A percentile compares a stretch with the other conserved stretches of the same genome.
These are phyloP conservation scores for Chrysaora quinquecirrha DNA, from an alignment of 30 jellyfish, hydroid and myxozoan species.

Conservation along the genomic window DNA sequence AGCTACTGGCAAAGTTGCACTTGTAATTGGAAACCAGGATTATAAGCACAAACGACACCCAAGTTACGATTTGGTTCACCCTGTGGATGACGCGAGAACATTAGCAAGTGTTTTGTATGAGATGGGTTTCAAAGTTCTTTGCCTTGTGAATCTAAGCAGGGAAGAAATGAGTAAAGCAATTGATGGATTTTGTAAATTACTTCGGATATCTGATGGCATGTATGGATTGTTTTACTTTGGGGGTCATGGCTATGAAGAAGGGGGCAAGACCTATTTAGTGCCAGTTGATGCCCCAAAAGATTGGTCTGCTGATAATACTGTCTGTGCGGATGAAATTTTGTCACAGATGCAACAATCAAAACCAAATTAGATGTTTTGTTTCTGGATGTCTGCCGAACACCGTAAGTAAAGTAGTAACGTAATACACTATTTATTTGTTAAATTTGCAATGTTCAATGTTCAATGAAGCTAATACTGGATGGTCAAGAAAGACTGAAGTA, in stretches of 20 bases:
- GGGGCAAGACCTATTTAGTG: slow-evolving; percentile 89
- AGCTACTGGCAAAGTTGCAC: slow-evolving; percentile 94
- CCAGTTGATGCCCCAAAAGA: slow-evolving; percentile 84
- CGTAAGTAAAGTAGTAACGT: too few species aligned
- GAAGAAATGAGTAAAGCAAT: slow-evolving; percentile 82
- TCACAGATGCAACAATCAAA: slow-evolving; percentile 80
- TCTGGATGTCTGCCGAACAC: slow-evolving; percentile 93
- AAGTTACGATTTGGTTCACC: slow-evolving; percentile 74
- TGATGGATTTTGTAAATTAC: slow-evolving; percentile 76
- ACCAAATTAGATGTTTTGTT: slow-evolving; percentile 87
- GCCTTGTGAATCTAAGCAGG: slow-evolving; percentile 71
- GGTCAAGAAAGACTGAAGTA: too few species aligned
- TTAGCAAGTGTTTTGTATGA: slow-evolving; percentile 64
- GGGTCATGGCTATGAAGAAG: slow-evolving; percentile 97
- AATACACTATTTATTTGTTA: too few species aligned
- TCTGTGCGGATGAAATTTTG: slow-evolving; percentile 87
- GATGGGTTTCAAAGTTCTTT: slow-evolving; percentile 88
- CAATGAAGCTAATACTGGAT: too few species aligned
- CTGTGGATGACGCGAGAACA: slow-evolving; percentile 82
- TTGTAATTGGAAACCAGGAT: slow-evolving; percentile 86
- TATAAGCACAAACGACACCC: slow-evolving; percentile 54
- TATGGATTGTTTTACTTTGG: slow-evolving; percentile 89
- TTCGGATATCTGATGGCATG: slow-evolving; percentile 47
- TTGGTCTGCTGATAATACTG: slow-evolving; percentile 79
- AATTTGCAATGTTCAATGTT: too few species aligned